Conservation (phyloP, 2,797 vertebrate species). For the Lepidocolaptes lacrymiger region DNA sequence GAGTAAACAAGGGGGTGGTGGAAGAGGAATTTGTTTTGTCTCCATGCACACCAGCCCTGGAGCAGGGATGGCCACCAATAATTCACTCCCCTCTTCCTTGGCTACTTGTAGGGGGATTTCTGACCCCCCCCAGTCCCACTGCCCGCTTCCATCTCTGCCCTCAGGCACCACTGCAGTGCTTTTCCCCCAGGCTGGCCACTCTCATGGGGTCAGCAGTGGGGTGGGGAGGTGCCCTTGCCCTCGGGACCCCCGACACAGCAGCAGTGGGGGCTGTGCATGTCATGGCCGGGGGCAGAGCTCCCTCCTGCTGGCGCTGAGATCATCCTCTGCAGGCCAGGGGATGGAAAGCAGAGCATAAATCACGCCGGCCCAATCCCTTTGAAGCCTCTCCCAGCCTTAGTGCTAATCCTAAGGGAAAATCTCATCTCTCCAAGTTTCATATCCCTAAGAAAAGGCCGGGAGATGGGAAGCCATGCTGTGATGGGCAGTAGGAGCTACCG, state of each 20-base stretch:
- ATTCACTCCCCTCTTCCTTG: neutral
- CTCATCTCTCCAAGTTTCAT: rapidly evolving
- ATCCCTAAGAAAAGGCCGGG: rapidly evolving
- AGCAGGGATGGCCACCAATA: neutral
- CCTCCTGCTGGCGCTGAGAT: neutral
- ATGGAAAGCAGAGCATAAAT: neutral
- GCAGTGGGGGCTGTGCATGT: neutral
- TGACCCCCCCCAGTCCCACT: rapidly evolving
- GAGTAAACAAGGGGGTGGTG: neutral
- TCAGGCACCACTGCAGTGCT: rapidly evolving
- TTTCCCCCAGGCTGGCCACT: neutral
- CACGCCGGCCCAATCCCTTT: rapidly evolving
- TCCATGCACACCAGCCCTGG: neutral
- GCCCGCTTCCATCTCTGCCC: neutral
- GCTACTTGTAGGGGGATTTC: neutral
- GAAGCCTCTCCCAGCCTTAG: neutral
- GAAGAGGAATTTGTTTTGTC: neutral
- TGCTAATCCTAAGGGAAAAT: neutral
- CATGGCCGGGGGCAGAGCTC: neutral
- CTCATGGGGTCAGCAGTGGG: rapidly evolving
- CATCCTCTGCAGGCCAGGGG: neutral
- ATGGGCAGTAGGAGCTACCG: rapidly evolving
- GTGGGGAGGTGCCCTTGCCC: neutral
- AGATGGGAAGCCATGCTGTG: rapidly evolving
- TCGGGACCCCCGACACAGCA: rapidly evolving